These are phyloP conservation scores for Diadumene lineata DNA, from an alignment of 92 coral and sea anemone genomes.

Conservation along the genomic window DNA sequence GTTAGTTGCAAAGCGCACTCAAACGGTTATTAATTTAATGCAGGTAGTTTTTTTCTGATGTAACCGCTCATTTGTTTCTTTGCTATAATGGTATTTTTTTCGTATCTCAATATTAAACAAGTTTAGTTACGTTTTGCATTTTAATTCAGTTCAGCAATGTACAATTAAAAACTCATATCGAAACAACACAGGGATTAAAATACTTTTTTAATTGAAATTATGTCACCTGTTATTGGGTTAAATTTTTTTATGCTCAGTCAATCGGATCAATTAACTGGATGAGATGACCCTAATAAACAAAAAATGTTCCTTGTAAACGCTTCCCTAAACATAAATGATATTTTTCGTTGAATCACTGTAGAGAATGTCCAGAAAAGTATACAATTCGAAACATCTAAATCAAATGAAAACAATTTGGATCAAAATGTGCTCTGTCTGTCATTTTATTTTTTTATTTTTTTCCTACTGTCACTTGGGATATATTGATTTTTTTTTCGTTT, in stretches of 20 bases:
- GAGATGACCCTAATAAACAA: conserved; percentile 12
- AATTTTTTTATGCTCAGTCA: background rate
- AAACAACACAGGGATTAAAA: background rate
- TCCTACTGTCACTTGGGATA: no score
- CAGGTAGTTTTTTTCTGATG: background rate
- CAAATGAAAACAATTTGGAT: no score
- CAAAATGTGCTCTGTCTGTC: no score
- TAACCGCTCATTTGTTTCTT: background rate
- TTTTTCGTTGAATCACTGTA: conserved; percentile 7
- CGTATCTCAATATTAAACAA: no score
- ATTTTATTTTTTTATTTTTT: no score
- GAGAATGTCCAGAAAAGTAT: no score
- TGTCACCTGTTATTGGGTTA: conserved; percentile 12
- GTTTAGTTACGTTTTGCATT: no score
- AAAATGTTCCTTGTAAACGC: background rate
- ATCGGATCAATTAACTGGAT: conserved; percentile 31
- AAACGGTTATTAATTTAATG: background rate
- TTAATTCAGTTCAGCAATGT: no score
- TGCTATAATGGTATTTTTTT: no score
- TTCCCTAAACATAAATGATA: background rate
- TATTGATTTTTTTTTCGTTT: no score
- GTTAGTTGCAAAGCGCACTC: background rate
- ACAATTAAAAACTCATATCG: no score
- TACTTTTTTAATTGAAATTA: background rate
- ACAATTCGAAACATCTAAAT: no score